Conservation (phyloP, 2,113 vertebrate species). For the Todiramphus saurophagus region DNA sequence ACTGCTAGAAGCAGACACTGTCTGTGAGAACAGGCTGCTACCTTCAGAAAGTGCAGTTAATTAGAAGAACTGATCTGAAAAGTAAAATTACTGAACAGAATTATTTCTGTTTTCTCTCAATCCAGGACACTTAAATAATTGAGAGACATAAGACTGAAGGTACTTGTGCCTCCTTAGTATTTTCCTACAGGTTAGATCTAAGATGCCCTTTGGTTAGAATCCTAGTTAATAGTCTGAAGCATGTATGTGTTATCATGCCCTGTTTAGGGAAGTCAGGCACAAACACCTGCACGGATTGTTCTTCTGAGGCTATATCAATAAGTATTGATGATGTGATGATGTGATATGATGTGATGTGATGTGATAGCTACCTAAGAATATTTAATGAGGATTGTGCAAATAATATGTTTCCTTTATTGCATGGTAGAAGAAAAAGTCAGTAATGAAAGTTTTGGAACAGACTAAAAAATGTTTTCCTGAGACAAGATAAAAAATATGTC, state of each 20-base stretch:
- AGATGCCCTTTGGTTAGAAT: background rate
- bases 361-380: background rate
- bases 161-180: background rate
- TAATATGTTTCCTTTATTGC: background rate
- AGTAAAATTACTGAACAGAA: too few species aligned
- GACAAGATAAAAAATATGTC: background rate
- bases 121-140: background rate
- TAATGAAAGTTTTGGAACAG: background rate
- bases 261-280: background rate
- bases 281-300: background rate
- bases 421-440: background rate
- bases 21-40: too few species aligned
- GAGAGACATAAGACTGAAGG: background rate
- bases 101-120: too few species aligned
- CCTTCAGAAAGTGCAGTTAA: too few species aligned
- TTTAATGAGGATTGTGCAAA: background rate
- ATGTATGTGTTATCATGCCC: background rate
- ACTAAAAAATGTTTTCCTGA: background rate
- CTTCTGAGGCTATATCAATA: background rate
- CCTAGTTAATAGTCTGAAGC: background rate
- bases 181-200: background rate
- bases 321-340: background rate
- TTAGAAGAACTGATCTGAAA: too few species aligned
- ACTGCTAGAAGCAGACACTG: too few species aligned
- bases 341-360: background rate